These are phyloP conservation scores for Eupeodes luniger DNA, from an alignment of 2,888 invertebrate genomes.

Conservation along the genomic window DNA sequence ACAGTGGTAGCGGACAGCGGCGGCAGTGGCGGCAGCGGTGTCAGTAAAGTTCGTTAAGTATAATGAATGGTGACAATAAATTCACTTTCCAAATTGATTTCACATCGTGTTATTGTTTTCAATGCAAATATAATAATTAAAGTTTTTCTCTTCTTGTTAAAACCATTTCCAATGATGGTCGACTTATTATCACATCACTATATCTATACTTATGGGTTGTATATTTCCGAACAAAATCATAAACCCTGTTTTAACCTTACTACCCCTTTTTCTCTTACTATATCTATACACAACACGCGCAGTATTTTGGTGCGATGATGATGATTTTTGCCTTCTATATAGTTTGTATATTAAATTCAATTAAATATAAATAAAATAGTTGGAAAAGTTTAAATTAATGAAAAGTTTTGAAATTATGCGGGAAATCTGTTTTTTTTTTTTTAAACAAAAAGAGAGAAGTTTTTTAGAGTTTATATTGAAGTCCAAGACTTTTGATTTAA, in stretches of 20 bases:
- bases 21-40: too few species aligned
- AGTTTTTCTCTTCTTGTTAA: slow-evolving; percentile 16
- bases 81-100: slow-evolving; percentile 69
- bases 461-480: slow-evolving; percentile 10
- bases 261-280: background rate
- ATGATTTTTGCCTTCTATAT: slow-evolving; percentile 4
- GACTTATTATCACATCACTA: background rate
- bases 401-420: slow-evolving; percentile 63
- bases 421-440: background rate
- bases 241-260: background rate
- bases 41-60: slow-evolving; percentile 40
- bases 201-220: too few species aligned
- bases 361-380: slow-evolving; percentile 51
- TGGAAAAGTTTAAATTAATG: slow-evolving; percentile 69
- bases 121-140: slow-evolving; percentile 64
- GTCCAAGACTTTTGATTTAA: background rate
- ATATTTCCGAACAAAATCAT: background rate
- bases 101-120: slow-evolving; percentile 64
- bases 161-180: background rate
- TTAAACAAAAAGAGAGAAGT: background rate
- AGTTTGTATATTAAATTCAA: slow-evolving; percentile 21
- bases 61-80: slow-evolving; percentile 73
- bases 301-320: background rate
- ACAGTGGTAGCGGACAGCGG: background rate
- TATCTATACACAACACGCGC: background rate